Evolutionary conservation across 2,888 invertebrate genomes (phyloP).

Genomic region (Drosophila aldrichi): DNA sequence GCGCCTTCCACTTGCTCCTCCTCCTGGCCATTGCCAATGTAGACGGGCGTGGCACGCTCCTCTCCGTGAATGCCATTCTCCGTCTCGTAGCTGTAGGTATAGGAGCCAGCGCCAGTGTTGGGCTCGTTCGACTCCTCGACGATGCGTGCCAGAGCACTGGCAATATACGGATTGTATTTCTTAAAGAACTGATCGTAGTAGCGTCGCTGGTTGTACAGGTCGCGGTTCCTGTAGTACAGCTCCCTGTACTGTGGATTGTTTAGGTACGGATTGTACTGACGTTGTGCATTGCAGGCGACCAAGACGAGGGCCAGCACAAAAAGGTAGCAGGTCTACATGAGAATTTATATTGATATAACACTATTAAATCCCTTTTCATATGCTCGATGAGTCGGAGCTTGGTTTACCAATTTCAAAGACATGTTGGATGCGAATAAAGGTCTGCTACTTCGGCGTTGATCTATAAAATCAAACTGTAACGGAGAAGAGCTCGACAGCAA

Average conservation of each 20-base stretch:
- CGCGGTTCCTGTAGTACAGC: constrained; percentile 73
- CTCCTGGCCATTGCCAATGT: constrained; percentile 59
- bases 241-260: constrained; percentile 68
- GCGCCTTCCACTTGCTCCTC: constrained; percentile 78
- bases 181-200: constrained; percentile 77
- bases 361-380: background rate
- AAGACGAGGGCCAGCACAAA: constrained; percentile 46
- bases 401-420: constrained; percentile 67
- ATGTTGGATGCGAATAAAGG: constrained; percentile 34
- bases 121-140: constrained; percentile 63
- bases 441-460: constrained; percentile 45
- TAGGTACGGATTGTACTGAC: constrained; percentile 63
- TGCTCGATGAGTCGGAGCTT: background rate
- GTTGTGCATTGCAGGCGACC: constrained; percentile 59
- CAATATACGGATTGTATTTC: constrained; percentile 73
- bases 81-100: constrained; percentile 80
- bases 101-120: constrained; percentile 68
- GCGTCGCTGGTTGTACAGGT: constrained; percentile 68
- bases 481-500: constrained; percentile 28
- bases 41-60: constrained; percentile 70
- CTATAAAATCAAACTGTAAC: constrained; percentile 67
- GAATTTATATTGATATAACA: background rate
- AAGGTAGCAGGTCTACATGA: constrained; percentile 45
- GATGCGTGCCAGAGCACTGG: constrained; percentile 69
- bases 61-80: constrained; percentile 83